Evolutionary conservation across 1,140 invertebrate species (phyloP).

Genomic region (Drosophila chauvacae): DNA sequence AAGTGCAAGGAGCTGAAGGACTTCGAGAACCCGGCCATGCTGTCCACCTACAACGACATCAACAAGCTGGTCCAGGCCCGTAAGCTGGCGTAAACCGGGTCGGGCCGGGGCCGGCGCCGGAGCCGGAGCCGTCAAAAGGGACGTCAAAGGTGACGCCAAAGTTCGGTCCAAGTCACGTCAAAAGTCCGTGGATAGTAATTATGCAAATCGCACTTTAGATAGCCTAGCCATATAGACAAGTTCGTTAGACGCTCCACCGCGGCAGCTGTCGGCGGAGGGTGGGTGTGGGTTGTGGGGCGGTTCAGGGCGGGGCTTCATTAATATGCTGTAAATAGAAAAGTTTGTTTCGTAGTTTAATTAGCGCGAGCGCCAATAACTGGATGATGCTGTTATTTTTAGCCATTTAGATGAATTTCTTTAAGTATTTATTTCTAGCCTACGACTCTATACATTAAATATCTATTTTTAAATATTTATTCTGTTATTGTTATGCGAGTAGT

Average conservation of each 20-base stretch:
- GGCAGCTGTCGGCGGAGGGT: constrained; percentile 46
- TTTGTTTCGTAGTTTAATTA: constrained; percentile 76
- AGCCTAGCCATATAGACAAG: constrained; percentile 69
- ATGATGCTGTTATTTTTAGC: constrained; percentile 69
- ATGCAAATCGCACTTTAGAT: constrained; percentile 75
- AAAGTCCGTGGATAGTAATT: constrained; percentile 60
- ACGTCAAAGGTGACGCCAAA: constrained; percentile 22
- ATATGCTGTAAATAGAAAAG: constrained; percentile 72
- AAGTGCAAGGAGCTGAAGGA: constrained; percentile 86
- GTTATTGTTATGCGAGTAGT: constrained; percentile 66
- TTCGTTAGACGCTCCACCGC: constrained; percentile 34
- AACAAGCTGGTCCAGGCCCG: constrained; percentile 93
- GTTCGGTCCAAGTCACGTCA: constrained; percentile 59
- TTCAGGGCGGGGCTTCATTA: constrained; percentile 44
- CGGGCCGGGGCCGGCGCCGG: neutral
- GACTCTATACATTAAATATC: constrained; percentile 24
- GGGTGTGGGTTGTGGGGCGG: constrained; percentile 7
- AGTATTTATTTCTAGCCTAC: constrained; percentile 62
- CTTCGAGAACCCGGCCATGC: constrained; percentile 90
- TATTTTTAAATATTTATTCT: constrained; percentile 48
- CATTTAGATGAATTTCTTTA: constrained; percentile 68
- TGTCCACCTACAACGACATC: constrained; percentile 93
- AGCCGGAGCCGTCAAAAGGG: neutral
- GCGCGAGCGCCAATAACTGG: constrained; percentile 22
- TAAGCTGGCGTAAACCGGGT: constrained; percentile 85